Conservation (phyloP, 2,113 vertebrate genomes). For the Oryzias javanicus region DNA sequence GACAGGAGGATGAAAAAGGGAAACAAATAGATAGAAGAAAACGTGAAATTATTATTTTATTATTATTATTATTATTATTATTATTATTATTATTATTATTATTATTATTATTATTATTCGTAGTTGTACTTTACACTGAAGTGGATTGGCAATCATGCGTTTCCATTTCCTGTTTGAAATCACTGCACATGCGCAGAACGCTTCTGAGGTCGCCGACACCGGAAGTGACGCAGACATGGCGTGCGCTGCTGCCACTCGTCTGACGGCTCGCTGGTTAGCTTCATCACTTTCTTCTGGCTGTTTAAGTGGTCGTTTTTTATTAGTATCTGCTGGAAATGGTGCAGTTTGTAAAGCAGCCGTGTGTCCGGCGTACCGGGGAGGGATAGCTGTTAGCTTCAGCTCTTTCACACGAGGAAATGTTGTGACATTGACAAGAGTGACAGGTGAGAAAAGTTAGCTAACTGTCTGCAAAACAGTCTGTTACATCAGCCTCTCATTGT, state of each 20-base stretch:
- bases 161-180: neutral
- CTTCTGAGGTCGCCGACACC: neutral
- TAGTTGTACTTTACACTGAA: neutral
- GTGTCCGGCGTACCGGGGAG: constrained; percentile 2
- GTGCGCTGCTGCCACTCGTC: constrained; percentile 38
- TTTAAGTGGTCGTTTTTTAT: neutral
- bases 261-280: constrained; percentile 35
- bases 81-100: no score
- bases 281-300: constrained; percentile 8
- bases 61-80: no score
- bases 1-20: neutral
- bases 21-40: no score
- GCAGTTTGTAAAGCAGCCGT: neutral
- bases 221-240: constrained; percentile 65
- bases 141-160: neutral
- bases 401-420: constrained; percentile 23
- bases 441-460: constrained; percentile 51
- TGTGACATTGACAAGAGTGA: constrained; percentile 68
- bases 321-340: constrained; percentile 1
- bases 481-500: neutral
- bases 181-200: constrained; percentile 52
- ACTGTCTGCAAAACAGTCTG: neutral
- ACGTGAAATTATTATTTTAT: neutral
- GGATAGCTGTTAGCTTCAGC: constrained; percentile 1
- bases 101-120: no score